These are phyloP conservation scores for Diaperis boleti DNA, from an alignment of 2,888 invertebrate species.

Conservation along the genomic window DNA sequence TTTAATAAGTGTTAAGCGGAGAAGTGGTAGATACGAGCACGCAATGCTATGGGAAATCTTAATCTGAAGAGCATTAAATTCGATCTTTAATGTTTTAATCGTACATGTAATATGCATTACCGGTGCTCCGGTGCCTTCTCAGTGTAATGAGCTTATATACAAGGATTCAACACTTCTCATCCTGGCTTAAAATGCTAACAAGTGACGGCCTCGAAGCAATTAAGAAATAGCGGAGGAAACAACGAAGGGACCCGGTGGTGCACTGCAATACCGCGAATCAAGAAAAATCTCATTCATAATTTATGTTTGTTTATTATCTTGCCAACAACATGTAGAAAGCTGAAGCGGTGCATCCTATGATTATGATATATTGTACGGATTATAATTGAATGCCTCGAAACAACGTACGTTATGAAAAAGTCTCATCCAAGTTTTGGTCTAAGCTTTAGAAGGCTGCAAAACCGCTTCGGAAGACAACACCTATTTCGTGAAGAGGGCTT, in stretches of 20 bases:
- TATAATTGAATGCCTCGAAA: too few species aligned
- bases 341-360: too few species aligned
- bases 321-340: too few species aligned
- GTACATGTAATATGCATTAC: constrained; percentile 55
- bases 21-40: background rate
- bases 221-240: constrained; percentile 17
- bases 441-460: too few species aligned
- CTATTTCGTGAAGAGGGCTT: background rate
- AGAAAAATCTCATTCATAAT: too few species aligned
- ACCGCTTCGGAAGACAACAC: too few species aligned
- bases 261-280: background rate
- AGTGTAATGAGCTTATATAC: constrained; percentile 37
- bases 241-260: background rate
- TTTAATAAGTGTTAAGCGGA: constrained; percentile 40
- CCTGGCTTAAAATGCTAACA: constrained; percentile 22
- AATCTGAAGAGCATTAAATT: constrained; percentile 50
- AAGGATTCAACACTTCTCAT: constrained; percentile 9
- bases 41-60: constrained; percentile 44
- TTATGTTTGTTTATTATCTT: too few species aligned
- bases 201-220: constrained; percentile 17
- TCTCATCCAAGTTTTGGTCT: too few species aligned
- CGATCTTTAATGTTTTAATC: constrained; percentile 53
- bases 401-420: too few species aligned
- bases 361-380: background rate
- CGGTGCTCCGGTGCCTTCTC: constrained; percentile 21